Conservation (phyloP, 2,797 vertebrate species). For the Scarus forsteni region DNA sequence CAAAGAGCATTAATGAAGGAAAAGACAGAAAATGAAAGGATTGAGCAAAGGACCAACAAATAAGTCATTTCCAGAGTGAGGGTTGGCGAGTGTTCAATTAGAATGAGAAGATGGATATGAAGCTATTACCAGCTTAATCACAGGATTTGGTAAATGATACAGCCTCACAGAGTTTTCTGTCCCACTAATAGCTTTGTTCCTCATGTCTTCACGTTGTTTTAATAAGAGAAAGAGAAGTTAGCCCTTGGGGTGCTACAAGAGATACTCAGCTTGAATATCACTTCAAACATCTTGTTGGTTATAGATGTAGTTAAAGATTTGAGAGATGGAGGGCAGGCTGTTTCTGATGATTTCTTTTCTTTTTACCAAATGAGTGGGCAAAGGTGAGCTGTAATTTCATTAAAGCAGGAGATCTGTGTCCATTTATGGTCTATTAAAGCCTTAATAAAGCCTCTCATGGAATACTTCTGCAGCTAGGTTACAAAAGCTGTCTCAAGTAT, state of each 20-base stretch:
- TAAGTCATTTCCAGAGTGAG: conserved; percentile 35
- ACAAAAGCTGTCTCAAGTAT: too few relatives aligned
- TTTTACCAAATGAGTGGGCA: too few relatives aligned
- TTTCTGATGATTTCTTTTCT: conserved; percentile 15
- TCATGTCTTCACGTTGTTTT: conserved; percentile 43
- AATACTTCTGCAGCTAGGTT: too few relatives aligned
- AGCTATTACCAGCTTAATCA: conserved; percentile 46
- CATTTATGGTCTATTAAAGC: too few relatives aligned
- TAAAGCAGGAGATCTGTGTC: neutral
- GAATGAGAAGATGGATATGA: conserved; percentile 35
- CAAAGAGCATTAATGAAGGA: neutral
- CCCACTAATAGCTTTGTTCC: conserved; percentile 26
- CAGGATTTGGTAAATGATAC: conserved; percentile 51
- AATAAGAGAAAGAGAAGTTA: conserved; percentile 36
- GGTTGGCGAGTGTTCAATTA: conserved; percentile 37
- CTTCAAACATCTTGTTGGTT: conserved; percentile 34
- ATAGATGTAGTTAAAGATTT: conserved; percentile 29
- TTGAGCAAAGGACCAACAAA: conserved; percentile 7
- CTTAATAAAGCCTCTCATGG: too few relatives aligned
- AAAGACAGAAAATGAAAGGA: neutral
- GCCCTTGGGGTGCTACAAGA: conserved; percentile 33
- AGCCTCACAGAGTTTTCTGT: neutral
- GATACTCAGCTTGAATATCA: conserved; percentile 50
- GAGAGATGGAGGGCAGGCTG: neutral
- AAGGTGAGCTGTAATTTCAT: neutral